These are phyloP conservation scores for Calcarius ornatus DNA, from an alignment of 2,113 vertebrate species.

Conservation along the genomic window DNA sequence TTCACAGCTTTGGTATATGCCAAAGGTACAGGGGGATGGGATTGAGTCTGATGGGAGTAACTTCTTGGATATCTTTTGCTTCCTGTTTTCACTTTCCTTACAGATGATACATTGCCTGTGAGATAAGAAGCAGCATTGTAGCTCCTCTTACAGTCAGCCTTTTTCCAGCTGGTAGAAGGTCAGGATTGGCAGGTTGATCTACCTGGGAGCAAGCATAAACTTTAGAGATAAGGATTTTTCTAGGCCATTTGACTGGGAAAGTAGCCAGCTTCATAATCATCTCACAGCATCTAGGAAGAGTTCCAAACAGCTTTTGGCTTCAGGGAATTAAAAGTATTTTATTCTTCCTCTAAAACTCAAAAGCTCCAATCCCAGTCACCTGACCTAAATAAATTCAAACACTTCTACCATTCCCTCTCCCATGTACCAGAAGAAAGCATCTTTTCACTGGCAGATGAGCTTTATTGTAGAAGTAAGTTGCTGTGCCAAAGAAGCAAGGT, in stretches of 20 bases:
- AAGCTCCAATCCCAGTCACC: background rate
- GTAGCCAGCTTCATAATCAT: slow-evolving; percentile 40
- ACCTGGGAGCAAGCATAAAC: slow-evolving; percentile 26
- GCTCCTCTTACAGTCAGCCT: slow-evolving; percentile 28
- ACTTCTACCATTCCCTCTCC: background rate
- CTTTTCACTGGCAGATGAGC: background rate
- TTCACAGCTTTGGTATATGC: background rate
- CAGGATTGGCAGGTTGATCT: slow-evolving; percentile 59
- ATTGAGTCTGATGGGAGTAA: background rate
- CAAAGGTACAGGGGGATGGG: rapidly evolving
- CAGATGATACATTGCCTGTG: background rate
- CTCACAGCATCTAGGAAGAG: slow-evolving; percentile 27
- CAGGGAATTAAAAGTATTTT: slow-evolving; percentile 27
- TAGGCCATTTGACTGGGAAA: slow-evolving; percentile 55
- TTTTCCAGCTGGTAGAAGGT: slow-evolving; percentile 31
- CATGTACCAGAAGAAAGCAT: background rate
- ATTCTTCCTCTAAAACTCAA: slow-evolving; percentile 10
- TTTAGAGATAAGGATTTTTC: slow-evolving; percentile 57
- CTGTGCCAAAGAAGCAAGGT: background rate
- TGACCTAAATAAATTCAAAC: slow-evolving; percentile 16
- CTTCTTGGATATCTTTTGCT: background rate
- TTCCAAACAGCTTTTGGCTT: slow-evolving; percentile 36
- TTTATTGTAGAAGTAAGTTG: background rate
- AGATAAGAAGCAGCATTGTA: background rate
- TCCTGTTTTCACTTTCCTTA: slow-evolving; percentile 12